Percentiles rank a stretch among this genome's conserved stretches.
Conservation (phyloP, 2,888 invertebrate species). For the Melipona bicolor region DNA sequence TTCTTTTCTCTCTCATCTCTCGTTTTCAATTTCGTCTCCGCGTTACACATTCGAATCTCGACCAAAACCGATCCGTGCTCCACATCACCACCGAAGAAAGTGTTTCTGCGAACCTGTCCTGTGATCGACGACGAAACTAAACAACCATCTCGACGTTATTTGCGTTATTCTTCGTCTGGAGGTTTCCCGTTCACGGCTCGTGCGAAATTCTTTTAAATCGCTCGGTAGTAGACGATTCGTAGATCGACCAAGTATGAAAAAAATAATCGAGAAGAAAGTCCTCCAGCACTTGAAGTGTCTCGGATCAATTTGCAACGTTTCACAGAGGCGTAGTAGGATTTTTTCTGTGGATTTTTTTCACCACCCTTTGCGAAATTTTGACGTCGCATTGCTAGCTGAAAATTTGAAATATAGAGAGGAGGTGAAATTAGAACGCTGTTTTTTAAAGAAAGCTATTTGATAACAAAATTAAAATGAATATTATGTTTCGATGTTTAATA, state of each 20-base stretch:
- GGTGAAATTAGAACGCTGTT: neutral
- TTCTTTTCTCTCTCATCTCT: neutral
- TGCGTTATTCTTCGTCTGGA: neutral
- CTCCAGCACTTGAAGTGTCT: neutral
- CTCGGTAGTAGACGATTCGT: neutral
- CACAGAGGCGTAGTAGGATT: neutral
- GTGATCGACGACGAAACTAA: conserved; percentile 14
- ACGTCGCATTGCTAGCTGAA: neutral
- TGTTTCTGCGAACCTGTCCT: conserved; percentile 33
- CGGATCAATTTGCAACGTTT: neutral
- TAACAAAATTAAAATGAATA: neutral
- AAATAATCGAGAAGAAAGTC: neutral
- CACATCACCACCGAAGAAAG: conserved; percentile 22
- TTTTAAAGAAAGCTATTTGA: neutral
- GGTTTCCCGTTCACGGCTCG: neutral
- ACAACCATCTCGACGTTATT: neutral
- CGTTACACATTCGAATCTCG: neutral
- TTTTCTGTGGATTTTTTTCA: neutral
- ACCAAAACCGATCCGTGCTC: neutral
- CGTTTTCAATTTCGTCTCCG: neutral
- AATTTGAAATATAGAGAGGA: neutral
- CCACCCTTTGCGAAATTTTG: neutral
- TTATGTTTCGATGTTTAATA: too few relatives aligned
- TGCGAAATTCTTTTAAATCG: neutral
- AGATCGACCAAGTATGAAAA: neutral